A percentile compares a stretch with the other conserved stretches of the same genome.
Conservation (phyloP, 2,888 invertebrate species). For the Bugulina stolonifera region DNA sequence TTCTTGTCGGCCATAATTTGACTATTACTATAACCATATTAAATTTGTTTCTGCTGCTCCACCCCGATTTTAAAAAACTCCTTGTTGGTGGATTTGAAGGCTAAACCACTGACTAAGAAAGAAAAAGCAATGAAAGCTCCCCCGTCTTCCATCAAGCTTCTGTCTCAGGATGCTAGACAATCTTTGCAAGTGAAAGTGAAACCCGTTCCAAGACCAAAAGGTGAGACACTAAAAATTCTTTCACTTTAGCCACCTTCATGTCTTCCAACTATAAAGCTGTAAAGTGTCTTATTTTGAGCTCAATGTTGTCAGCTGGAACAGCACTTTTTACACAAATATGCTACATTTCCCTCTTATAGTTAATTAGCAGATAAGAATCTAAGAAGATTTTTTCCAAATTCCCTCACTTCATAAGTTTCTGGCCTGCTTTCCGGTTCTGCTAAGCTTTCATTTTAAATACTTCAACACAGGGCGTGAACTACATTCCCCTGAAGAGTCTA, state of each 20-base stretch:
- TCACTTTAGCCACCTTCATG: no score
- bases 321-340: no score
- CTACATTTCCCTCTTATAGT: no score
- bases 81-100: not conserved
- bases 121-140: not conserved
- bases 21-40: not conserved
- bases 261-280: not conserved
- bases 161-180: conserved; percentile 23
- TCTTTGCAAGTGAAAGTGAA: conserved; percentile 31
- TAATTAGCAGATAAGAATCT: no score
- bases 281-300: not conserved
- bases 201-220: conserved; percentile 26
- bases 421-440: no score
- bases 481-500: not conserved
- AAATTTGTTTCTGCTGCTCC: not conserved
- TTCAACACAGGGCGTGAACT: not conserved
- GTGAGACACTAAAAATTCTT: not conserved
- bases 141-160: conserved; percentile 14
- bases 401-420: no score
- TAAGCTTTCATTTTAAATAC: no score
- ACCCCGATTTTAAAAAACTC: not conserved
- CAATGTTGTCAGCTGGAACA: not conserved
- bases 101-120: not conserved
- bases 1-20: no score
- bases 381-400: no score